A percentile compares a stretch with the other conserved stretches of the same genome.
Conservation (phyloP, 1,140 invertebrate genomes). For the Anadara kagoshimensis region DNA sequence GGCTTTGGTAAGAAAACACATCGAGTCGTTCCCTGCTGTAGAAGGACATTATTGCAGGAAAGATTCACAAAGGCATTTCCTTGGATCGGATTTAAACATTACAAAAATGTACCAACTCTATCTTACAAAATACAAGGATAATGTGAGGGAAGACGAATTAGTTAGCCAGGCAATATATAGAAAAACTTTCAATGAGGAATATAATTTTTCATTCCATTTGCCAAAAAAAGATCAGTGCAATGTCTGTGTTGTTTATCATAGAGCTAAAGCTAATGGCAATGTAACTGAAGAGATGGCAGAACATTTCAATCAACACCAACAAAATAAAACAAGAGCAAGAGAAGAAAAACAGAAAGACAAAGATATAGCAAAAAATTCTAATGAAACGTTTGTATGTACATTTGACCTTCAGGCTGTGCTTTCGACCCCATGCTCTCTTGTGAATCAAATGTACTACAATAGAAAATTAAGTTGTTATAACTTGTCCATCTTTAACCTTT, state of each 20-base stretch:
- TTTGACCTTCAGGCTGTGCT: constrained; percentile 31
- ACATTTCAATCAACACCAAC: constrained; percentile 7
- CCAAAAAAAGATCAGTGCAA: constrained; percentile 26
- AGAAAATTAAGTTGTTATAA: constrained; percentile 33
- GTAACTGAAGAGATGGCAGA: background rate
- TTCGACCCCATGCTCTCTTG: constrained; percentile 10
- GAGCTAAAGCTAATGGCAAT: background rate
- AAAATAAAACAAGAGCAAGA: constrained; percentile 13
- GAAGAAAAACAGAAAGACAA: constrained; percentile 25
- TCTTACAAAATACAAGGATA: constrained; percentile 28
- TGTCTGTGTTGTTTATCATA: background rate
- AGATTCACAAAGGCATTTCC: constrained; percentile 37
- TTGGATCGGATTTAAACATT: constrained; percentile 35
- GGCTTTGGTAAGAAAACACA: constrained; percentile 33
- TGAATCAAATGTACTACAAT: constrained; percentile 13
- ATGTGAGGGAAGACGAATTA: background rate
- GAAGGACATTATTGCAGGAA: constrained; percentile 45
- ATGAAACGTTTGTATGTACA: background rate
- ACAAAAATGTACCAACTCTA: constrained; percentile 40
- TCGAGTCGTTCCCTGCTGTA: constrained; percentile 43
- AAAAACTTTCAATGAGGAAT: constrained; percentile 15
- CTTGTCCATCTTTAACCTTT: constrained; percentile 19
- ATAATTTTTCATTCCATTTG: constrained; percentile 14
- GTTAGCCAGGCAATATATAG: constrained; percentile 17
- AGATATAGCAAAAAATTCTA: background rate